These are phyloP conservation scores for Andricus curvator DNA, from an alignment of 2,888 invertebrate genomes.

Conservation along the genomic window DNA sequence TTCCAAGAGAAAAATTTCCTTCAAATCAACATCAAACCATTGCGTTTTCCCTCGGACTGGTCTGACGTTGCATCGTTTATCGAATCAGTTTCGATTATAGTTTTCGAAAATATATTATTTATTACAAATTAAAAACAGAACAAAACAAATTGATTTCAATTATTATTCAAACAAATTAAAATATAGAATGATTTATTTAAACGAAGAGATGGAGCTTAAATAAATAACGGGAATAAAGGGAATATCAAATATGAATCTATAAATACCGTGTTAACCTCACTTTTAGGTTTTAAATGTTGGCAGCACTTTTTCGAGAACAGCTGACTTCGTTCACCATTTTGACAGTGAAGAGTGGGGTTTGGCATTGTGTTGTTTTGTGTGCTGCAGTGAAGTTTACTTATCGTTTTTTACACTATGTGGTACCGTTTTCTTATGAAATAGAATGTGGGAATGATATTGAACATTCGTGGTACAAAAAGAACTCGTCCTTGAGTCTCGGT, in stretches of 20 bases:
- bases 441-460: slow-evolving; percentile 12
- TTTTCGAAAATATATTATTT: too few species aligned
- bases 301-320: background rate
- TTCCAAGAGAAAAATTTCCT: background rate
- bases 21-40: background rate
- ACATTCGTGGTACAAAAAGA: background rate
- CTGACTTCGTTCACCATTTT: slow-evolving; percentile 14
- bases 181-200: too few species aligned
- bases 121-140: too few species aligned
- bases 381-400: slow-evolving; percentile 5
- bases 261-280: background rate
- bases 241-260: background rate
- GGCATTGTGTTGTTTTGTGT: slow-evolving; percentile 29
- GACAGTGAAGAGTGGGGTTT: background rate
- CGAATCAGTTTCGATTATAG: too few species aligned
- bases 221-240: background rate
- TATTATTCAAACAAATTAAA: too few species aligned
- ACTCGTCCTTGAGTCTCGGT: slow-evolving; percentile 3
- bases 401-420: slow-evolving; percentile 16
- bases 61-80: too few species aligned
- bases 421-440: slow-evolving; percentile 3
- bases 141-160: too few species aligned
- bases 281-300: background rate
- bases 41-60: too few species aligned
- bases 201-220: background rate